phyloP scores from a whole-genome alignment of 35 echinoderm and acorn worm species.

The Ophiothrix spiculata region DNA sequence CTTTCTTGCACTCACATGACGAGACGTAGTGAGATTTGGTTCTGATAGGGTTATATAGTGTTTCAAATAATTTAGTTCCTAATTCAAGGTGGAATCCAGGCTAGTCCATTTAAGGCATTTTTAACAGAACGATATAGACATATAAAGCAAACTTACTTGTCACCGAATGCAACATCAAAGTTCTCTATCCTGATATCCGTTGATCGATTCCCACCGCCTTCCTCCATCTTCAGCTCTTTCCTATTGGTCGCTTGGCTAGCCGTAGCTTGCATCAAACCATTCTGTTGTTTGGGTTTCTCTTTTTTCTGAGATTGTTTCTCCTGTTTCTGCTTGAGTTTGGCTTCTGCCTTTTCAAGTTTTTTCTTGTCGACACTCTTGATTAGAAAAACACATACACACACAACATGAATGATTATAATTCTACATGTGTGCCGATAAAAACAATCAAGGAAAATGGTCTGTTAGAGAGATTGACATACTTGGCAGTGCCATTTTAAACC shows the following conservation, averaged over 20 bases:
- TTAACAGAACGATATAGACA: too few relatives aligned
- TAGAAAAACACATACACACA: background rate
- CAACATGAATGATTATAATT: background rate
- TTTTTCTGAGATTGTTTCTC: slow-evolving; percentile 57
- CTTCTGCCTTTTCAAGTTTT: slow-evolving; percentile 95
- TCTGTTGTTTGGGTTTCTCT: slow-evolving; percentile 34
- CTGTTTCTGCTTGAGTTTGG: slow-evolving; percentile 87
- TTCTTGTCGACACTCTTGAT: slow-evolving; percentile 75
- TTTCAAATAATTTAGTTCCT: too few relatives aligned
- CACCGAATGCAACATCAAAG: slow-evolving; percentile 97
- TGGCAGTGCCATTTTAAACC: too few relatives aligned
- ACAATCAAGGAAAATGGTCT: background rate
- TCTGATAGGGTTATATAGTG: too few relatives aligned
- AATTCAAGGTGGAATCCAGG: too few relatives aligned
- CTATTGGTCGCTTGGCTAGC: slow-evolving; percentile 89
- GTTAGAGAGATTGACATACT: background rate
- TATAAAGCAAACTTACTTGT: slow-evolving; percentile 97
- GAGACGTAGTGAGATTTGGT: too few relatives aligned
- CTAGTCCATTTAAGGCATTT: too few relatives aligned
- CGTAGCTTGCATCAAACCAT: slow-evolving; percentile 67
- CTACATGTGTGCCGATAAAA: background rate
- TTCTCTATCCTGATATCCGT: slow-evolving; percentile 97
- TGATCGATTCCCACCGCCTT: slow-evolving; percentile 55
- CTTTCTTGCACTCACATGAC: too few relatives aligned
- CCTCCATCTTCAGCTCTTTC: slow-evolving; percentile 73